Evolutionary conservation across 35 echinoderm and acorn worm genomes (phyloP).

Genomic region (Heliocidaris erythrogramma): DNA sequence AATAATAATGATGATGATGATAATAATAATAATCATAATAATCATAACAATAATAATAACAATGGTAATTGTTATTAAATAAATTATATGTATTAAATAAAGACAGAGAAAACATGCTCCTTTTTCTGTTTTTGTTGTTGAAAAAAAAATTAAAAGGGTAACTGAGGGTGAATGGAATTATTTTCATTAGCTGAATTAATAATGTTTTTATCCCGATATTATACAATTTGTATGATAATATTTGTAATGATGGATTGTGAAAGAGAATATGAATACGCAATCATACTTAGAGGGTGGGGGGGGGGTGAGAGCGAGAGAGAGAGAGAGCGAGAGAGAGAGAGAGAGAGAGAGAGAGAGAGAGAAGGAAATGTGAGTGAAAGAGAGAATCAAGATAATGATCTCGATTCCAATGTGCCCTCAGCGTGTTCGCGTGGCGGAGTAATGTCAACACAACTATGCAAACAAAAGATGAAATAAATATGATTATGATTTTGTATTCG

Average conservation of each 20-base stretch:
- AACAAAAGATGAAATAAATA: slow-evolving; percentile 31
- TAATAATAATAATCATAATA: background rate
- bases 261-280: too few species aligned
- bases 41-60: background rate
- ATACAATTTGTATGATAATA: too few species aligned
- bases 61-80: background rate
- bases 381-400: background rate
- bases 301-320: background rate
- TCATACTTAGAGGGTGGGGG: background rate
- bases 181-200: too few species aligned
- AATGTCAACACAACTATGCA: background rate
- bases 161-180: background rate
- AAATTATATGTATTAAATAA: background rate
- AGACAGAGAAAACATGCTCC: background rate
- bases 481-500: slow-evolving; percentile 16
- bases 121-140: background rate
- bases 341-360: background rate
- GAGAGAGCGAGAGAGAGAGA: background rate
- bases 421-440: background rate
- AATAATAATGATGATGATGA: background rate
- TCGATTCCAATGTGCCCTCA: background rate
- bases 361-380: background rate
- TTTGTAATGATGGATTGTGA: too few species aligned
- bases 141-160: background rate
- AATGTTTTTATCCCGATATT: too few species aligned